Evolutionary conservation across 2,888 invertebrate genomes (phyloP).

Genomic region (Lucinisca nassula): DNA sequence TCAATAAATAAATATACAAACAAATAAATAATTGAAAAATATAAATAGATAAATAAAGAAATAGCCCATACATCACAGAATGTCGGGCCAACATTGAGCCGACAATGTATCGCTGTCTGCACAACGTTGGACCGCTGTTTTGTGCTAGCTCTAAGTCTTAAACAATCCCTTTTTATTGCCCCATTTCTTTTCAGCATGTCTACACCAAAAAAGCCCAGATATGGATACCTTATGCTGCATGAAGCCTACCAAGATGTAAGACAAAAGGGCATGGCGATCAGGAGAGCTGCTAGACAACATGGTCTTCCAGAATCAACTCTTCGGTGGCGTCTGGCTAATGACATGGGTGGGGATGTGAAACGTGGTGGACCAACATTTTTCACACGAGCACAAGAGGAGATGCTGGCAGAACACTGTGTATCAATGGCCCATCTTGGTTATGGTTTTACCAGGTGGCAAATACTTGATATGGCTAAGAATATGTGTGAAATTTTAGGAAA

Average conservation of each 20-base stretch:
- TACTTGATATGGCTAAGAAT: not conserved
- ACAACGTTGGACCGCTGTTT: too few relatives aligned
- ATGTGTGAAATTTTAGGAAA: not conserved
- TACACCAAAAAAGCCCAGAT: too few relatives aligned
- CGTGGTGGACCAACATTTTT: not conserved
- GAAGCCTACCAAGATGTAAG: not conserved
- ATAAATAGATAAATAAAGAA: too few relatives aligned
- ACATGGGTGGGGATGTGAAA: not conserved
- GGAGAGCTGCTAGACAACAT: not conserved
- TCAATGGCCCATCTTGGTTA: not conserved
- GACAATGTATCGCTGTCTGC: too few relatives aligned
- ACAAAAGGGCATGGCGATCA: not conserved
- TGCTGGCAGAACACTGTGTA: not conserved
- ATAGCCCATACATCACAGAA: too few relatives aligned
- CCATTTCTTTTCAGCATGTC: too few relatives aligned
- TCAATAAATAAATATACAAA: too few relatives aligned
- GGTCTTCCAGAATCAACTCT: not conserved
- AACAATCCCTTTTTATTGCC: too few relatives aligned
- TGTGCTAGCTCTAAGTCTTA: too few relatives aligned
- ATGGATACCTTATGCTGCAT: too few relatives aligned
- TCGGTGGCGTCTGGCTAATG: not conserved
- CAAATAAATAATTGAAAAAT: too few relatives aligned
- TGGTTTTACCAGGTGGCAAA: not conserved
- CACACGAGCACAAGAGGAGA: not conserved
- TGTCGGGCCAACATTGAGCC: too few relatives aligned